A percentile compares a stretch with the other conserved stretches of the same genome.
Conservation (phyloP, 30 jellyfish, hydroid and myxozoan genomes). For the Catostylus mosaicus region DNA sequence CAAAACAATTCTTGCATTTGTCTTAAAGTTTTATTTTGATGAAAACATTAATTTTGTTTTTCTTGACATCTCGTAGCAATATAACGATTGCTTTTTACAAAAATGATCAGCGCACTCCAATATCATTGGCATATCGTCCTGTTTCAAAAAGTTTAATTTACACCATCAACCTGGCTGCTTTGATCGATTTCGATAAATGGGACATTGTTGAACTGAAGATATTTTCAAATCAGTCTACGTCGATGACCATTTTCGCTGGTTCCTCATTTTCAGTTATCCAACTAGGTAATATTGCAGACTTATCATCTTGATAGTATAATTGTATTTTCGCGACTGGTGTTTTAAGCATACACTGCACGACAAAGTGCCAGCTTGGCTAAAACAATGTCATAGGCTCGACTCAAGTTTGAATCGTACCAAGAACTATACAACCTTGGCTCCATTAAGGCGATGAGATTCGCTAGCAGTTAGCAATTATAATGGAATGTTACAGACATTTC, state of each 20-base stretch:
- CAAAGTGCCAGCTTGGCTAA: no score
- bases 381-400: no score
- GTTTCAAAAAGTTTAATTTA: neutral
- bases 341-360: no score
- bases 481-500: no score
- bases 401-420: no score
- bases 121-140: neutral
- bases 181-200: slow-evolving; percentile 37
- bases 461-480: no score
- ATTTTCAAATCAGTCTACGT: neutral
- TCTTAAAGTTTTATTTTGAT: neutral
- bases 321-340: no score
- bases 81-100: slow-evolving; percentile 18
- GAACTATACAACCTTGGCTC: no score
- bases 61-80: neutral
- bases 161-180: slow-evolving; percentile 27
- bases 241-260: slow-evolving; percentile 17
- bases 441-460: no score
- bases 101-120: neutral
- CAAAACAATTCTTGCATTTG: no score
- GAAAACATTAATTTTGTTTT: neutral
- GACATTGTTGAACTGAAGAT: slow-evolving; percentile 36
- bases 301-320: no score
- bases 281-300: slow-evolving; percentile 10
- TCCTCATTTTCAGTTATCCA: slow-evolving; percentile 49